phyloP scores from a whole-genome alignment of 2,797 vertebrate genomes.

The Pseudochaenichthys georgianus region DNA sequence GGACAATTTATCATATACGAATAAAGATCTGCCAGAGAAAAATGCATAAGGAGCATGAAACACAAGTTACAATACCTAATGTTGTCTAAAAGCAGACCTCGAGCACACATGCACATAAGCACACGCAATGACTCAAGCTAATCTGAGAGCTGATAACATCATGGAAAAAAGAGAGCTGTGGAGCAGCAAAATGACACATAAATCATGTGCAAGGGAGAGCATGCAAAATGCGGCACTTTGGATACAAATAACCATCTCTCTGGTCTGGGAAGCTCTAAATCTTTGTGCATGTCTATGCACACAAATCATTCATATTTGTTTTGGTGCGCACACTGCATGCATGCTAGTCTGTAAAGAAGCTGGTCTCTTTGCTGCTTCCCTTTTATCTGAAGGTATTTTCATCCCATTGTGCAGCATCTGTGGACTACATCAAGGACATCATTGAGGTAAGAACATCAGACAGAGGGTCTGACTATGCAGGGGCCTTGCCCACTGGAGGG shows the following conservation, averaged over 20 bases:
- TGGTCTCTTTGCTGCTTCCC: constrained; percentile 12
- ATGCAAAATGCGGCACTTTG: constrained; percentile 64
- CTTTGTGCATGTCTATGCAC: constrained; percentile 39
- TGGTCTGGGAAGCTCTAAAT: constrained; percentile 56
- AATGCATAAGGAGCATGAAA: constrained; percentile 10
- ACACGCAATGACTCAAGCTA: constrained; percentile 64
- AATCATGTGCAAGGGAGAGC: constrained; percentile 69
- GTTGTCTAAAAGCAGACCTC: constrained; percentile 36
- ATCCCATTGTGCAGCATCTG: neutral
- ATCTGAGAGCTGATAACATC: constrained; percentile 75
- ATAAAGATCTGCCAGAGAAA: constrained; percentile 27
- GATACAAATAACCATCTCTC: constrained; percentile 70
- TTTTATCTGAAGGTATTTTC: neutral
- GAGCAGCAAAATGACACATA: constrained; percentile 73
- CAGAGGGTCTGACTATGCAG: neutral
- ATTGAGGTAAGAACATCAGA: neutral
- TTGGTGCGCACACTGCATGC: constrained; percentile 25
- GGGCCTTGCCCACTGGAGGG: constrained; percentile 60
- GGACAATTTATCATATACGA: constrained; percentile 41
- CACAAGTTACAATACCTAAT: constrained; percentile 32
- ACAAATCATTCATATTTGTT: constrained; percentile 18
- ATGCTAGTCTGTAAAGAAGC: constrained; percentile 13
- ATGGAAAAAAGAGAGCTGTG: constrained; percentile 61
- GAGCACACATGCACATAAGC: constrained; percentile 10
- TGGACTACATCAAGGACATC: neutral